A percentile compares a stretch with the other conserved stretches of the same genome.
phyloP scores from a whole-genome alignment of 2,113 vertebrate genomes.

The Trogon melanurus region DNA sequence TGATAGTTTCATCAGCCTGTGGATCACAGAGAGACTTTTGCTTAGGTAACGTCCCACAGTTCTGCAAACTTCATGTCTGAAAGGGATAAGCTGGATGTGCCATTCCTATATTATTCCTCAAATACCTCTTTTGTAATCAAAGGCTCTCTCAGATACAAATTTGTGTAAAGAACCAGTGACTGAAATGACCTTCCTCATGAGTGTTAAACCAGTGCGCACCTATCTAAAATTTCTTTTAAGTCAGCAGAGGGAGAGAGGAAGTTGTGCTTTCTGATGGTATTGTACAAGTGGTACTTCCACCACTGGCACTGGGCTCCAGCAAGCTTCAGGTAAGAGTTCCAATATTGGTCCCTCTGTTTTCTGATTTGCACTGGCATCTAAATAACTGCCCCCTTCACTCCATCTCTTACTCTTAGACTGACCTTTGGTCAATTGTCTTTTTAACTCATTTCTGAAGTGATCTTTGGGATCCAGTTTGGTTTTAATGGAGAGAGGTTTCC shows the following conservation, averaged over 20 bases:
- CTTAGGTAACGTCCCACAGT: not conserved
- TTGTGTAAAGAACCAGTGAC: not conserved
- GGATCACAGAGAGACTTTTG: not conserved
- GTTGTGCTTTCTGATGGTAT: not conserved
- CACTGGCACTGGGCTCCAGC: not conserved
- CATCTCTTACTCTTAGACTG: not conserved
- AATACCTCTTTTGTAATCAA: not conserved
- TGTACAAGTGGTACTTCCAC: not conserved
- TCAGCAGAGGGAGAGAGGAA: not conserved
- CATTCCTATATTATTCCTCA: not conserved
- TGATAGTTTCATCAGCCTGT: not conserved
- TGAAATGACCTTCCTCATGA: not conserved
- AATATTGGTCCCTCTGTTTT: not conserved
- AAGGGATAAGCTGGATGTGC: not conserved
- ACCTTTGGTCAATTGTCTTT: not conserved
- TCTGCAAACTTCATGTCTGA: not conserved
- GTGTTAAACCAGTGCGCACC: not conserved
- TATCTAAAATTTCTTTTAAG: not conserved
- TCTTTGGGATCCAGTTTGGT: not conserved
- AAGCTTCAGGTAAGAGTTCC: not conserved
- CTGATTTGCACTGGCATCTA: not conserved
- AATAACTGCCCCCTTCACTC: fast-evolving
- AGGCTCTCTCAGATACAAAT: not conserved
- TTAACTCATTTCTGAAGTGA: not conserved
- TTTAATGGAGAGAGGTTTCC: not conserved